Evolutionary conservation across 2,888 invertebrate genomes (phyloP), one percentile per base, ranked within the genome.

Genomic region (Sphaeridia pumilis): DNA sequence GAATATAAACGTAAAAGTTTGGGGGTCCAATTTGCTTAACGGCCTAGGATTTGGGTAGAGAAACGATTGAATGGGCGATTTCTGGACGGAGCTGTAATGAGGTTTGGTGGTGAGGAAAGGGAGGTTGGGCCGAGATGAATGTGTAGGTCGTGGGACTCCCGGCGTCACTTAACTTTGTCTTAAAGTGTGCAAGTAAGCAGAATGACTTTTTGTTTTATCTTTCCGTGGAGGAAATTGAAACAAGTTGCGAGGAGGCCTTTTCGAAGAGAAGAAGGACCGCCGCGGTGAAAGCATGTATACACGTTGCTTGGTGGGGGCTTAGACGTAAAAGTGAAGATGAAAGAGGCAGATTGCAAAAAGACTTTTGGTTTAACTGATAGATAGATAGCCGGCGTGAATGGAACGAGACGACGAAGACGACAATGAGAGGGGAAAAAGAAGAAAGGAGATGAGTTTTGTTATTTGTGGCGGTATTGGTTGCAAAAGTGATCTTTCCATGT

Each of bases 1-100:
- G 20, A 38, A 20, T 38, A 38, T 38, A 38, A 38, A 38, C 38
- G 17, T 7, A 38, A 38, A 38, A 38, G 17, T 38, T 38, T 38
- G 17, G 38, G 20, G n/a, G n/a, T 20, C 12, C 7, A 17, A 38
- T 38, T 38, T 38, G 38, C 38, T 14, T 38, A 38, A 38, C 38
- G 12, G 38, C 38, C 38, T 17, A 12, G 38, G 17, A 38, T 38
- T 38, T 38, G 7, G 38, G 12, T 38, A 17, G 7, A 5, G 17
- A 14, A 38, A 5, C 38, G 17, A 38, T 38, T 38, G 38, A 38
- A 38, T 38, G 17, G 5, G 10, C 7, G 5, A 14, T 38, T 17
- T 20, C 17, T 17, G 7, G 17, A 14, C 38, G 5, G 20, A 14
- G 17, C 20, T 38, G 38, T 38, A 38, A 38, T 38, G 38, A 38